These are phyloP conservation scores for Megastigmus dorsalis DNA, from an alignment of 2,888 invertebrate genomes.

Conservation along the genomic window DNA sequence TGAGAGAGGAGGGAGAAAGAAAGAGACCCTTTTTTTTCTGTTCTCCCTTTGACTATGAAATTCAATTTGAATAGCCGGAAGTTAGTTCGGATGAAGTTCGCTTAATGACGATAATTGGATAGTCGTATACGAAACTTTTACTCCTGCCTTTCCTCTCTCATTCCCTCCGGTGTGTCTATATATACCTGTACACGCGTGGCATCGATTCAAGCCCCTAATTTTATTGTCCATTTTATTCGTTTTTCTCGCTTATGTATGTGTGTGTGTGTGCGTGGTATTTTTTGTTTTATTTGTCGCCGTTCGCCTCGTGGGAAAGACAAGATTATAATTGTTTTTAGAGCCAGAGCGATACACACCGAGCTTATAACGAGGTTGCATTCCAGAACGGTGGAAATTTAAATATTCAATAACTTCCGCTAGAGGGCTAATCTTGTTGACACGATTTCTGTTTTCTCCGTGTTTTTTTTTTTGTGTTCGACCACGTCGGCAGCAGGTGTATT, in stretches of 20 bases:
- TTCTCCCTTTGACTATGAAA: conserved; percentile 42
- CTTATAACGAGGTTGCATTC: no score
- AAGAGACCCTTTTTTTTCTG: not conserved
- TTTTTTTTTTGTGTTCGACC: not conserved
- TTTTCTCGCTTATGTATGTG: no score
- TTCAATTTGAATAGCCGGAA: conserved; percentile 54
- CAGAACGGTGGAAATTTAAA: not conserved
- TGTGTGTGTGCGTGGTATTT: no score
- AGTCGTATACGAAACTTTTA: conserved; percentile 31
- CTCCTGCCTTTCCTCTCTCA: conserved; percentile 7
- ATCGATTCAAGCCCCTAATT: not conserved
- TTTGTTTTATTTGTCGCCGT: not conserved
- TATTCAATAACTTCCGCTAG: not conserved
- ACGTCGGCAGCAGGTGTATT: not conserved
- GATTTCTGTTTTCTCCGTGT: not conserved
- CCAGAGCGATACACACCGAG: not conserved
- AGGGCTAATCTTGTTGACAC: not conserved
- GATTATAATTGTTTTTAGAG: not conserved
- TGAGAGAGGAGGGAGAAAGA: not conserved
- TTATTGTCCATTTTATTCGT: conserved; percentile 6
- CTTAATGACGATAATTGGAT: conserved; percentile 54
- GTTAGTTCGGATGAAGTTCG: conserved; percentile 34
- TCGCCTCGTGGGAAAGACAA: conserved; percentile 7
- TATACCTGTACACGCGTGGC: not conserved
- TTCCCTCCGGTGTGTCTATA: no score